Conservation (phyloP, 1,140 invertebrate genomes). For the Lepidurus couesii region DNA sequence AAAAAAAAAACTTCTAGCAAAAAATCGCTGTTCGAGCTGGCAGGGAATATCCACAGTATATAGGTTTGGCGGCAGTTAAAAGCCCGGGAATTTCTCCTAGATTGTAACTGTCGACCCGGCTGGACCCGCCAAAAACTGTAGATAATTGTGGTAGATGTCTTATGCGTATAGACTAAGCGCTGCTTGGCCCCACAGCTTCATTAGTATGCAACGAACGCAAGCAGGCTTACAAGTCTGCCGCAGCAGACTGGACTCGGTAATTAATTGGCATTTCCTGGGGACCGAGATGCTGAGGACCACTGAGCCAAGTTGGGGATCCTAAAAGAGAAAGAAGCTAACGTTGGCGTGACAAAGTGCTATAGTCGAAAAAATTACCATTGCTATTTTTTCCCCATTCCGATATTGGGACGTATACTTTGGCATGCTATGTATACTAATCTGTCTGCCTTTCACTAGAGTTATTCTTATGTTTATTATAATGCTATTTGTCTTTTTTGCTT, state of each 20-base stretch:
- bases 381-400: neutral
- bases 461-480: neutral
- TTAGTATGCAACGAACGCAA: slow-evolving; percentile 10
- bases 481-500: slow-evolving; percentile 23
- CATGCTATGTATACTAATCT: slow-evolving; percentile 5
- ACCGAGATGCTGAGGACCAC: neutral
- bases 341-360: slow-evolving; percentile 21
- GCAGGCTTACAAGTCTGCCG: neutral
- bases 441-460: slow-evolving; percentile 12
- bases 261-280: slow-evolving; percentile 18
- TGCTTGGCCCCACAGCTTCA: neutral
- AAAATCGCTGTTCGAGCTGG: neutral
- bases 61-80: neutral
- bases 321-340: neutral
- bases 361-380: neutral
- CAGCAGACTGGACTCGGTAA: neutral
- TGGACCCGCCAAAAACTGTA: neutral
- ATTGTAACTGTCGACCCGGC: neutral
- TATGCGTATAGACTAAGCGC: neutral
- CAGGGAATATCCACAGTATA: no score
- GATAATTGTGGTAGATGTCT: slow-evolving; percentile 22
- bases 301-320: neutral
- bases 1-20: neutral
- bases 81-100: neutral
- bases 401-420: neutral